Percentiles rank a stretch among this genome's conserved stretches.
Evolutionary conservation across 2,888 invertebrate genomes (phyloP).

Genomic region (Meiosimyza decipiens): DNA sequence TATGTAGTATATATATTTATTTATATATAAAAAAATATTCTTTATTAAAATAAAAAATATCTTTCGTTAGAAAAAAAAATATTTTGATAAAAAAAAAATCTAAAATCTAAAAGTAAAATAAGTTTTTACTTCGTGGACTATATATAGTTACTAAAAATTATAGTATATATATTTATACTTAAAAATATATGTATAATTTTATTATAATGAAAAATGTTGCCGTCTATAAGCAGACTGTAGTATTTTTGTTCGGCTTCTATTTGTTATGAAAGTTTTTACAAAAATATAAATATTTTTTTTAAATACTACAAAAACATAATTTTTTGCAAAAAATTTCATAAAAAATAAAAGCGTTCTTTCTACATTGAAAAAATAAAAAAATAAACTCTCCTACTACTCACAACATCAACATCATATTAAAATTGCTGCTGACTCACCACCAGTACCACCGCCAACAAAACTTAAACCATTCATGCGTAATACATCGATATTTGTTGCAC

Average conservation of each 20-base stretch:
- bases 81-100: background rate
- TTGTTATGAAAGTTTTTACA: too few relatives aligned
- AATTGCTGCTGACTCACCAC: conserved; percentile 67
- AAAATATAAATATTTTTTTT: background rate
- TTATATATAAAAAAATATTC: background rate
- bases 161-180: background rate
- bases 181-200: conserved; percentile 1
- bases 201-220: background rate
- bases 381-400: conserved; percentile 63
- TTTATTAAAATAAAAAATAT: background rate
- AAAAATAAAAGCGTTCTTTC: conserved; percentile 36
- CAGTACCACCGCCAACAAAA: conserved; percentile 66
- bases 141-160: conserved; percentile 2
- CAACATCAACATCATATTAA: conserved; percentile 52
- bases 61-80: background rate
- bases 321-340: conserved; percentile 20
- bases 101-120: background rate
- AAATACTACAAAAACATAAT: background rate
- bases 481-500: conserved; percentile 46
- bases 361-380: conserved; percentile 26
- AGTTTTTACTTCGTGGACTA: too few relatives aligned
- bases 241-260: too few relatives aligned
- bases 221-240: too few relatives aligned
- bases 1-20: background rate
- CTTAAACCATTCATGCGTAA: conserved; percentile 67